phyloP scores from a whole-genome alignment of 2,797 vertebrate species.

The Fundulus diaphanus region DNA sequence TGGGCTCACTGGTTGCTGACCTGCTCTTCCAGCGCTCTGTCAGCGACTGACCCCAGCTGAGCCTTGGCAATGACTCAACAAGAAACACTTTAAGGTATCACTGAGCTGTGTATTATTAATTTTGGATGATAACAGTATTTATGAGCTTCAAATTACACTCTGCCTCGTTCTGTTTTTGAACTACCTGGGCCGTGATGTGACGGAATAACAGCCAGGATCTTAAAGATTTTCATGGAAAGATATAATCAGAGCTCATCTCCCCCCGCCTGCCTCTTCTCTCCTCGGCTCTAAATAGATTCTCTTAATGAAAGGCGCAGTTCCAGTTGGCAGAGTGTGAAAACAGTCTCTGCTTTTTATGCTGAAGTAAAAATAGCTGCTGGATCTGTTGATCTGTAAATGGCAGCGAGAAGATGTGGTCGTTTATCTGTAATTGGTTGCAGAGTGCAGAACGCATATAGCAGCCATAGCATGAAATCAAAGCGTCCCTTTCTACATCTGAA shows the following conservation, averaged over 20 bases:
- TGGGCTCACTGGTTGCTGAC: conserved; percentile 58
- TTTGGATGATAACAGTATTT: conserved; percentile 19
- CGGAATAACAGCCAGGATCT: conserved; percentile 45
- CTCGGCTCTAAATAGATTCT: conserved; percentile 74
- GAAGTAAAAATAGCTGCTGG: conserved; percentile 74
- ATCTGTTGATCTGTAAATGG: conserved; percentile 63
- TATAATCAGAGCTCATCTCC: conserved; percentile 66
- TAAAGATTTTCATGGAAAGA: conserved; percentile 62
- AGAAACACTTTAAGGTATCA: conserved; percentile 17
- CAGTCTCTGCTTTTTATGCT: conserved; percentile 59
- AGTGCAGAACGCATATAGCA: conserved; percentile 39
- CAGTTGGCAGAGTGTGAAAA: conserved; percentile 77
- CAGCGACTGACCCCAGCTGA: conserved; percentile 62
- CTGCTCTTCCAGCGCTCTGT: conserved; percentile 42
- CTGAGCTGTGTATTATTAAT: conserved; percentile 26
- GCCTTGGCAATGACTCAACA: conserved; percentile 30
- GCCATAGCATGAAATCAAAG: conserved; percentile 41
- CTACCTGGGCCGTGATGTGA: conserved; percentile 9
- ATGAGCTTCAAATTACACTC: conserved; percentile 8
- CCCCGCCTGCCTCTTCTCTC: conserved; percentile 29
- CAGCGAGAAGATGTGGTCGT: conserved; percentile 50
- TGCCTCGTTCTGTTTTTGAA: conserved; percentile 12
- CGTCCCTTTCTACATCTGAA: conserved; percentile 30
- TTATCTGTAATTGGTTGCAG: conserved; percentile 57
- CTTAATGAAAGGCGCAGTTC: conserved; percentile 76